phyloP scores from a whole-genome alignment of 2,888 invertebrate species.

The Cephalotes varians region DNA sequence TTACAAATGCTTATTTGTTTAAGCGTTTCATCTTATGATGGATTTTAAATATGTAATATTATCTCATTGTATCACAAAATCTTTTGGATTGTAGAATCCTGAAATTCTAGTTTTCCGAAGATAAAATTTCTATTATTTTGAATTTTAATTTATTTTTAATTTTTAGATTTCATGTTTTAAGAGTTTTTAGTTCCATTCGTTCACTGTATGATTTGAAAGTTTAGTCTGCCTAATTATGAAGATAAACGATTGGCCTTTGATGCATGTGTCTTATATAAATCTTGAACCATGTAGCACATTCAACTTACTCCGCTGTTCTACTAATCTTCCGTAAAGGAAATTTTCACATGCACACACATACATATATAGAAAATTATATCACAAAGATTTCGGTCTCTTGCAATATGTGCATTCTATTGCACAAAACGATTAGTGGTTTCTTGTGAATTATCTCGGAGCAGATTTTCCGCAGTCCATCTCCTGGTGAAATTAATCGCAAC shows the following conservation, averaged over 20 bases:
- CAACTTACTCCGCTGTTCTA: background rate
- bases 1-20: background rate
- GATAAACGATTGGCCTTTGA: slow-evolving; percentile 8
- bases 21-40: background rate
- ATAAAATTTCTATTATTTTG: too few species aligned
- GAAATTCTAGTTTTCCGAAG: background rate
- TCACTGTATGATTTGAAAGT: background rate
- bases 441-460: slow-evolving; percentile 15
- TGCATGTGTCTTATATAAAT: background rate
- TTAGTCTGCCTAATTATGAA: background rate
- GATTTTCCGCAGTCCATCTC: slow-evolving; percentile 22
- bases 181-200: background rate
- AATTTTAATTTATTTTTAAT: background rate
- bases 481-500: slow-evolving; percentile 58
- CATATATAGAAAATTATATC: slow-evolving; percentile 3
- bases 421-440: slow-evolving; percentile 34
- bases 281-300: background rate
- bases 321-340: background rate
- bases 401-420: background rate
- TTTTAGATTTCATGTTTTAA: background rate
- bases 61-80: background rate
- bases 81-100: background rate
- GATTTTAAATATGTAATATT: background rate
- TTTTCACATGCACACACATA: background rate
- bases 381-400: slow-evolving; percentile 7